Base-by-base conservation (phyloP, 2,888 invertebrate genomes). In the Apamea anceps region DNA sequence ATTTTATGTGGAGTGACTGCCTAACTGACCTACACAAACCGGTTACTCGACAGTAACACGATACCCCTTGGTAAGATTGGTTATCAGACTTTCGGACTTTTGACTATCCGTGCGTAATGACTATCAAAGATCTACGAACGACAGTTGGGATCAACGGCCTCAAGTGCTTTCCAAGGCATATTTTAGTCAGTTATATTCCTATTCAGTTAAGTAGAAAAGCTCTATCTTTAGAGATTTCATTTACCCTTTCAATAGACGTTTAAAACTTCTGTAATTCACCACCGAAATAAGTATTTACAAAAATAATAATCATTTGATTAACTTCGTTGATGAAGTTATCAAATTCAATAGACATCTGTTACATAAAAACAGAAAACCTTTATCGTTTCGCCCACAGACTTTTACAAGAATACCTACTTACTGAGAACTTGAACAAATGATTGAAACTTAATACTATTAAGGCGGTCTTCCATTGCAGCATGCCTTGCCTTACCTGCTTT, bases 311-410 rank as follows among this genome's bases (percentile, higher is more conserved):
- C 63, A 75, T 75, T 62, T 62, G 3, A n/a, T 15, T n/a, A 81
- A 79, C 48, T 72, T 67, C 7, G 1, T 42, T 66, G 5, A 51
- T 42, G 8, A 57, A 77, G 21, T 78, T 82, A 51, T 71, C 45
- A 65, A 21, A 32, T 21, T 65, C 32, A 62, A 74, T 79, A 48
- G 45, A 62, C 84, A 74, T 82, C 73, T 74, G 68, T 65, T 65
- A 60, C 79, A 18, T 78, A 65, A 82, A 72, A 15, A 82, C 37
- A 37, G 51, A 48, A 66, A 72, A 74, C 48, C 54, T 63, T 80
- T 72, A 84, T 42, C 32, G 15, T n/a, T 18, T 48, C 82, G 42
- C 76, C 81, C 13, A 81, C 75, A 37, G 13, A 42, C 25, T 72
- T 60, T 60, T 45, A 74, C 60, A 25, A 25, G 32, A 63, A 48